Conservation (phyloP, 2,797 vertebrate species). For the Coluber constrictor region DNA sequence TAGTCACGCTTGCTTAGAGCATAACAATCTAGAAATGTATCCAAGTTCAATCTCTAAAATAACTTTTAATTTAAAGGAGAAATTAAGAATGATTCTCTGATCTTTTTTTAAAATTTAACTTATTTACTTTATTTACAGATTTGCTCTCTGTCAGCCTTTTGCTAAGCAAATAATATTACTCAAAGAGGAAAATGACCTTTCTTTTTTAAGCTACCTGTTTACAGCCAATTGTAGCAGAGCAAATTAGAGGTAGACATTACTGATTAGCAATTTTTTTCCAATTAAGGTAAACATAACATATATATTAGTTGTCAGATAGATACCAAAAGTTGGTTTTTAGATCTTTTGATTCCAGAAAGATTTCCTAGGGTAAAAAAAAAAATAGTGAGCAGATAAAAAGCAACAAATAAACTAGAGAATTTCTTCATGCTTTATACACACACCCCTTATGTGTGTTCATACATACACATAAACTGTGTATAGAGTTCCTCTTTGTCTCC, state of each 20-base stretch:
- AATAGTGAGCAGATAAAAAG: neutral
- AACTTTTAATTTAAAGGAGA: neutral
- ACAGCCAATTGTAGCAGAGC: neutral
- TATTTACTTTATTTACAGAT: neutral
- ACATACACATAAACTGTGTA: neutral
- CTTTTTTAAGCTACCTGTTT: neutral
- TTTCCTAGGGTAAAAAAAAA: neutral
- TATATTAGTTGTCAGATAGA: neutral
- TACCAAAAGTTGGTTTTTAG: neutral
- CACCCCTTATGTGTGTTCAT: neutral
- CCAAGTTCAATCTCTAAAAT: neutral
- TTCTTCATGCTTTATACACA: neutral
- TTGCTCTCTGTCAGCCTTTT: neutral
- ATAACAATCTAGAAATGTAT: neutral
- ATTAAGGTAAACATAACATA: neutral
- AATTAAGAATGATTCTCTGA: neutral
- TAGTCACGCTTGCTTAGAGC: neutral
- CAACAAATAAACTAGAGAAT: neutral
- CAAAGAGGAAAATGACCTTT: neutral
- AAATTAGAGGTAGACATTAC: neutral
- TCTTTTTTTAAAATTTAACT: neutral
- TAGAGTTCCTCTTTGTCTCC: neutral
- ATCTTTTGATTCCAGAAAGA: neutral
- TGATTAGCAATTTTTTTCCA: neutral
- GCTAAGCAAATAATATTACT: neutral